Conservation (phyloP, 1,140 invertebrate genomes). For the Polyergus mexicanus region DNA sequence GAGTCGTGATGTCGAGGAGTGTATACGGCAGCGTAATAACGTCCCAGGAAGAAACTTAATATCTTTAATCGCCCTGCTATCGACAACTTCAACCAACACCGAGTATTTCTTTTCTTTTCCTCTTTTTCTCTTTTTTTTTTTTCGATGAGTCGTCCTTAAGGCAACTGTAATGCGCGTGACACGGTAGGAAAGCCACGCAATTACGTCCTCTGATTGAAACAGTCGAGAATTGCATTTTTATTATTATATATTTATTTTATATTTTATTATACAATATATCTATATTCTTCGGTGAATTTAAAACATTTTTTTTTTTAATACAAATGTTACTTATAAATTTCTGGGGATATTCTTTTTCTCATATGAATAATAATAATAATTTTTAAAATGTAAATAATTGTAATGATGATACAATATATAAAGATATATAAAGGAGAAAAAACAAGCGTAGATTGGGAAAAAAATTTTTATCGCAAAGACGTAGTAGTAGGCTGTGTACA, state of each 20-base stretch:
- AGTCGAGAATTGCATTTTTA: background rate
- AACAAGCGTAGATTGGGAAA: background rate
- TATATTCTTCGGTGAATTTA: background rate
- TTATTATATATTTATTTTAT: background rate
- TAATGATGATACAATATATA: background rate
- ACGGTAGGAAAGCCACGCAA: background rate
- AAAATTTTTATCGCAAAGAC: background rate
- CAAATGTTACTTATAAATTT: background rate
- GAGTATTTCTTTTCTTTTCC: background rate
- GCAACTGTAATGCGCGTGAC: background rate
- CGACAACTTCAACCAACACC: conserved; percentile 30
- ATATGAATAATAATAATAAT: no score
- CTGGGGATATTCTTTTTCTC: no score
- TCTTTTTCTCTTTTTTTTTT: background rate
- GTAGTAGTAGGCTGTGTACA: conserved; percentile 3
- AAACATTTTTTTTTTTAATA: background rate
- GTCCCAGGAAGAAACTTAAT: conserved; percentile 46
- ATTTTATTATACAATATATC: no score
- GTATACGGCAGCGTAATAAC: conserved; percentile 39
- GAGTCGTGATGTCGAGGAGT: conserved; percentile 1
- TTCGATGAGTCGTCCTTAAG: background rate
- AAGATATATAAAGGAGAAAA: background rate
- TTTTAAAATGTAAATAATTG: background rate
- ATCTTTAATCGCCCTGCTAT: conserved; percentile 47
- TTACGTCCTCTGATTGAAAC: background rate